Conservation (phyloP, 2,888 invertebrate genomes). For the Sphaeridia pumilis region DNA sequence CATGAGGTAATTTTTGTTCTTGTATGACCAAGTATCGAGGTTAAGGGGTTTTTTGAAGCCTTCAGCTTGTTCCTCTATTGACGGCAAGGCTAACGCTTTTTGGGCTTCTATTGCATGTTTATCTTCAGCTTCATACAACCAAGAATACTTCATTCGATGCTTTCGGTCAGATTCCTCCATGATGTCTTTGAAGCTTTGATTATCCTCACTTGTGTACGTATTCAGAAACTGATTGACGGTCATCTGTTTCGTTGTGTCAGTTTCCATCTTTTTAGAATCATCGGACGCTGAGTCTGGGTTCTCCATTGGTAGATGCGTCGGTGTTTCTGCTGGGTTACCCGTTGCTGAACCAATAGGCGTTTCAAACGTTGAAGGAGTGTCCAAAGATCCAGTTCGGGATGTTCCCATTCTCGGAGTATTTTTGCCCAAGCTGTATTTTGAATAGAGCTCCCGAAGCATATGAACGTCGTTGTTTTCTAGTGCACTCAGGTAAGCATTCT, state of each 20-base stretch:
- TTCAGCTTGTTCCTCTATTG: slow-evolving; percentile 61
- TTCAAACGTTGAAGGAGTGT: slow-evolving; percentile 84
- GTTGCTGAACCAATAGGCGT: slow-evolving; percentile 53
- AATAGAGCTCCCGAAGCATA: slow-evolving; percentile 71
- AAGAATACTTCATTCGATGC: slow-evolving; percentile 57
- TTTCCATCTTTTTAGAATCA: slow-evolving; percentile 12
- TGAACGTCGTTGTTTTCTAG: slow-evolving; percentile 76
- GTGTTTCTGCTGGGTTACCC: slow-evolving; percentile 17
- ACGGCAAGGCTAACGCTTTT: slow-evolving; percentile 55
- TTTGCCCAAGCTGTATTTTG: slow-evolving; percentile 65
- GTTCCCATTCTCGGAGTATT: slow-evolving; percentile 49
- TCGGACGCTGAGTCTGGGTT: slow-evolving; percentile 7
- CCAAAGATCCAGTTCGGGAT: slow-evolving; percentile 4
- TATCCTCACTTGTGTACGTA: slow-evolving; percentile 88
- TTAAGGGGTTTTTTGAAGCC: slow-evolving; percentile 48
- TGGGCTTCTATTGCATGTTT: slow-evolving; percentile 50
- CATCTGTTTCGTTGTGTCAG: slow-evolving; percentile 35
- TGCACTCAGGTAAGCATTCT: slow-evolving; percentile 85
- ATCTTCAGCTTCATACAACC: slow-evolving; percentile 66
- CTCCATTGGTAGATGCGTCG: slow-evolving; percentile 28
- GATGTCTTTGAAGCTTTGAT: slow-evolving; percentile 86
- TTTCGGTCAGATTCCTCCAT: slow-evolving; percentile 64
- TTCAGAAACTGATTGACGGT: slow-evolving; percentile 69
- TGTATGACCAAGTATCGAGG: slow-evolving; percentile 84
- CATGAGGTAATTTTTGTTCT: slow-evolving; percentile 83